Conservation (phyloP, 2,888 invertebrate species). For the Meghimatium bilineatum region DNA sequence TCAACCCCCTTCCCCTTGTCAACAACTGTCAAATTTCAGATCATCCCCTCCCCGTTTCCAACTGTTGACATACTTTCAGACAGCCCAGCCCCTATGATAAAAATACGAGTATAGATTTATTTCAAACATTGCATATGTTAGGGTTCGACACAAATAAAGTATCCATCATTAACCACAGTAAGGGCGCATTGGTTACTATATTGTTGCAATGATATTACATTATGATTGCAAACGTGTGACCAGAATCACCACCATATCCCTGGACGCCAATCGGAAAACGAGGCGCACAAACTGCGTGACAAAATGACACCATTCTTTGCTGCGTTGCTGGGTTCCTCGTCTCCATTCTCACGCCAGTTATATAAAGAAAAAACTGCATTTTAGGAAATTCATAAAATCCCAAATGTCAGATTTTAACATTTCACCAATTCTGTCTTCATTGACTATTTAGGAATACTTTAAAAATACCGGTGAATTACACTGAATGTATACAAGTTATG, state of each 20-base stretch:
- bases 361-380: not conserved
- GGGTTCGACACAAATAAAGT: no score
- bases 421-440: not conserved
- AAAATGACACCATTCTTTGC: not conserved
- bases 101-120: no score
- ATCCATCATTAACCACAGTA: no score
- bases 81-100: no score
- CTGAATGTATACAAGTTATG: not conserved
- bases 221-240: not conserved
- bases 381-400: not conserved
- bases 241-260: not conserved
- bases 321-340: not conserved
- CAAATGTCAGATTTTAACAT: not conserved
- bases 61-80: no score
- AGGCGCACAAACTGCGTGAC: not conserved
- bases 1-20: no score
- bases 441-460: not conserved
- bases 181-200: no score
- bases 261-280: not conserved
- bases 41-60: no score
- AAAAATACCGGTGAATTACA: not conserved
- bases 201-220: no score
- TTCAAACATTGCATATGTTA: no score
- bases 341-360: not conserved
- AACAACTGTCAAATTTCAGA: no score